phyloP scores from a whole-genome alignment of 2,888 invertebrate species.

The Scaptomyza cyrtandrae region DNA sequence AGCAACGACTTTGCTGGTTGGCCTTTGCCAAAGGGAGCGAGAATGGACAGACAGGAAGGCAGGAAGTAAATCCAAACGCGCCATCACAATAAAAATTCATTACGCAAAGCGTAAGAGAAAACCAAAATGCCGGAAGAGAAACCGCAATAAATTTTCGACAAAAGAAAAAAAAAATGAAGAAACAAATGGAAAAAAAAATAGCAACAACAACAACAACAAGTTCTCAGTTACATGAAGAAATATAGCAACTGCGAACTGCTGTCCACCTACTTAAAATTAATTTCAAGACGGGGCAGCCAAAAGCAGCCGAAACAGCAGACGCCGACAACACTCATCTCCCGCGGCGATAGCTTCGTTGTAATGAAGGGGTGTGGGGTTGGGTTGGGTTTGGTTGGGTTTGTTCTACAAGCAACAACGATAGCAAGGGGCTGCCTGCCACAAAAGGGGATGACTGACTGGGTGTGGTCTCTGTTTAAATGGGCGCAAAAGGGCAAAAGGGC shows the following conservation, averaged over 20 bases:
- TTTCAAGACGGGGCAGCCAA: constrained; percentile 51
- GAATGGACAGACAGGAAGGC: constrained; percentile 4
- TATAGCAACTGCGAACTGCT: constrained; percentile 75
- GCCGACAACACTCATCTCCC: constrained; percentile 58
- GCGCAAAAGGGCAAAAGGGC: constrained; percentile 14
- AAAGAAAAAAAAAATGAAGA: constrained; percentile 49
- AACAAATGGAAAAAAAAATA: not conserved
- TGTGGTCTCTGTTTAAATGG: constrained; percentile 36
- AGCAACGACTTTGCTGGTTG: constrained; percentile 15
- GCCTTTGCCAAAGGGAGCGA: not conserved
- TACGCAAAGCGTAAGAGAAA: constrained; percentile 67
- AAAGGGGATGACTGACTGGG: constrained; percentile 45
- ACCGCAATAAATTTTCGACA: constrained; percentile 73
- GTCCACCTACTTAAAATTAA: constrained; percentile 81
- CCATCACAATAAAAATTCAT: constrained; percentile 79
- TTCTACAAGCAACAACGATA: constrained; percentile 22
- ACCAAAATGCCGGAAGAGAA: constrained; percentile 74
- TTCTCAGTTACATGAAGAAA: constrained; percentile 73
- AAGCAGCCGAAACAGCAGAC: constrained; percentile 38
- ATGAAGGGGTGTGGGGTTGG: constrained; percentile 33
- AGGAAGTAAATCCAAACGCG: constrained; percentile 69
- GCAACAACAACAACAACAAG: constrained; percentile 41
- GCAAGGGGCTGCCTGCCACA: constrained; percentile 37
- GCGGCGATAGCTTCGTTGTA: constrained; percentile 56
- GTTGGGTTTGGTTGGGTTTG: not conserved